Evolutionary conservation across 2,113 vertebrate genomes (phyloP), one percentile per base, ranked within the genome.

Genomic region (Aramus guarauna): DNA sequence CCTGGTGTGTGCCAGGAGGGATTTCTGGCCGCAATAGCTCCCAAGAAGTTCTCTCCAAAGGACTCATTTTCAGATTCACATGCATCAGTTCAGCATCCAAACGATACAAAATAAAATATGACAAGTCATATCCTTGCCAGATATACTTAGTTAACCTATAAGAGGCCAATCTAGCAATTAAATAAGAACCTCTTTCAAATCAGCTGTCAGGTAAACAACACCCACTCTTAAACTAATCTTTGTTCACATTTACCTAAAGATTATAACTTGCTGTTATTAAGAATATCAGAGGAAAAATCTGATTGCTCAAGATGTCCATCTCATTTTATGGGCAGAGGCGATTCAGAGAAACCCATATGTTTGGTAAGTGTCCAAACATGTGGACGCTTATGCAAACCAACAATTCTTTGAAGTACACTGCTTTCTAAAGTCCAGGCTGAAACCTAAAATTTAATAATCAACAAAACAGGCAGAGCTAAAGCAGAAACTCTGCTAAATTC

Each of bases 391-490:
- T 82, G 91, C 92, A 95, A 97, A 97, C 91, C 91, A 96, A 95
- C 77, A 82, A 72, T 91, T 95, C 92, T 96, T 96, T 96, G 94
- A 97, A 95, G 92, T 97, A 39, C 4, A 1, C 64, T 94, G 68
- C 72, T 91, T 91, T 96, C 92, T 75, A 92, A 94, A 95, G 86
- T 91, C 84, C 89, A 82, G 53, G 84, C 91, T 79, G 94, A 94
- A 97, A 94, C 73, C 83, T 89, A 91, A 93, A 81, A 92, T 94
- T 94, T 91, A 97, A 97, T 97, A 92, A 96, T 91, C 94, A 95
- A 96, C 83, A 89, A 89, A 96, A 81, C 62, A 87, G 89, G 92
- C 91, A 94, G 80, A 92, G 80, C 73, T 91, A 36, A 96, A 74
- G 74, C 93, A 90, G 88, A 90, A 93, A 94, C 23, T 52, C 68